These are phyloP conservation scores for Melanotaenia boesemani DNA, from an alignment of 2,797 vertebrate species.

Conservation along the genomic window DNA sequence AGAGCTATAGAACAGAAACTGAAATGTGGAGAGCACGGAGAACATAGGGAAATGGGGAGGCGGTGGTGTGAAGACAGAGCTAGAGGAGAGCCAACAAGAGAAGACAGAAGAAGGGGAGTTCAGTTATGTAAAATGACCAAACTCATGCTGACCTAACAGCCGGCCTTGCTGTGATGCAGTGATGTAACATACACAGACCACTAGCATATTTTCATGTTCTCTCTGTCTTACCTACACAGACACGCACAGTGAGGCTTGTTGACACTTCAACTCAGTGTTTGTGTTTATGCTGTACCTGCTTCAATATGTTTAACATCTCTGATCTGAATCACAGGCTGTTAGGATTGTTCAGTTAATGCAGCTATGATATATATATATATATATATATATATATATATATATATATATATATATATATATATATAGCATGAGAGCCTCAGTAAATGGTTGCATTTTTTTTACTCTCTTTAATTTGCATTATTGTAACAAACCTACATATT, in stretches of 20 bases:
- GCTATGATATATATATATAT: not conserved
- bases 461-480: not conserved
- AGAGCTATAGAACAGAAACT: conserved; percentile 34
- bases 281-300: conserved; percentile 23
- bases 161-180: conserved; percentile 52
- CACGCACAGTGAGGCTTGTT: conserved; percentile 2
- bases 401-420: too few relatives aligned
- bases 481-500: not conserved
- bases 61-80: conserved; percentile 47
- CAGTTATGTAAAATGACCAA: conserved; percentile 74
- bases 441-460: not conserved
- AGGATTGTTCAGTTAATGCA: not conserved
- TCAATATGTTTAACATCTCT: conserved; percentile 31
- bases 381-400: too few relatives aligned
- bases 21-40: conserved; percentile 27
- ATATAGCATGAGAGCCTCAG: not conserved
- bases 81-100: conserved; percentile 26
- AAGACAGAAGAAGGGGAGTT: conserved; percentile 22
- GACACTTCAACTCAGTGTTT: conserved; percentile 36
- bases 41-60: conserved; percentile 25
- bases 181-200: conserved; percentile 67
- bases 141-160: conserved; percentile 67
- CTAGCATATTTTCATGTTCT: conserved; percentile 50
- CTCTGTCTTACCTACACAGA: conserved; percentile 5
- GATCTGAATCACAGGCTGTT: conserved; percentile 13